Conservation (phyloP, 2,113 vertebrate genomes). For the Ifrita kowaldi region DNA sequence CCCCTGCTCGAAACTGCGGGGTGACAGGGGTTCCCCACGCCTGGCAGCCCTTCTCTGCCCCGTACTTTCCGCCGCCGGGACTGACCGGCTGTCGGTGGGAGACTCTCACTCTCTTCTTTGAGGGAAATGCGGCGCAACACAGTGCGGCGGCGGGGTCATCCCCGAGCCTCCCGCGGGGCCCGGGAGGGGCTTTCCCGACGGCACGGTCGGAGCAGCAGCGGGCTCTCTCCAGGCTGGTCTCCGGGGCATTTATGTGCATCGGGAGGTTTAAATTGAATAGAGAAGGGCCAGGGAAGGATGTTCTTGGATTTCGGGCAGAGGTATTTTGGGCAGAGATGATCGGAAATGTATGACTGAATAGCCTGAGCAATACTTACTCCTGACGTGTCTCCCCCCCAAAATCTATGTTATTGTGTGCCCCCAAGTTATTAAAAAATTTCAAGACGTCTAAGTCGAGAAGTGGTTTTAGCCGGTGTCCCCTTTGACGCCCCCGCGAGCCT, state of each 20-base stretch:
- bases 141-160: neutral
- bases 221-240: neutral
- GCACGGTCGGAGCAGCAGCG: neutral
- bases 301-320: neutral
- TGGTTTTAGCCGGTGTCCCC: neutral
- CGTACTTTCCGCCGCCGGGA: neutral
- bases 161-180: neutral
- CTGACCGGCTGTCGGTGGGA: neutral
- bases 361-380: neutral
- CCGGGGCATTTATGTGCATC: neutral
- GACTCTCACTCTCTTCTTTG: neutral
- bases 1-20: neutral
- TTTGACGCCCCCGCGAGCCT: neutral
- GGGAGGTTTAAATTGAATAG: neutral
- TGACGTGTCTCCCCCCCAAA: neutral
- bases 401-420: neutral
- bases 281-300: neutral
- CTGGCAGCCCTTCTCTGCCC: neutral
- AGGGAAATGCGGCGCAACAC: neutral
- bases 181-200: neutral
- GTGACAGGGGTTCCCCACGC: neutral
- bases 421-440: neutral
- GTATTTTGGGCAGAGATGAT: neutral
- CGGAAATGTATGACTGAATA: neutral
- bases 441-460: neutral